Evolutionary conservation across 2,797 vertebrate species (phyloP), one percentile per base, ranked within the genome.

Genomic region (Capromys pilorides): DNA sequence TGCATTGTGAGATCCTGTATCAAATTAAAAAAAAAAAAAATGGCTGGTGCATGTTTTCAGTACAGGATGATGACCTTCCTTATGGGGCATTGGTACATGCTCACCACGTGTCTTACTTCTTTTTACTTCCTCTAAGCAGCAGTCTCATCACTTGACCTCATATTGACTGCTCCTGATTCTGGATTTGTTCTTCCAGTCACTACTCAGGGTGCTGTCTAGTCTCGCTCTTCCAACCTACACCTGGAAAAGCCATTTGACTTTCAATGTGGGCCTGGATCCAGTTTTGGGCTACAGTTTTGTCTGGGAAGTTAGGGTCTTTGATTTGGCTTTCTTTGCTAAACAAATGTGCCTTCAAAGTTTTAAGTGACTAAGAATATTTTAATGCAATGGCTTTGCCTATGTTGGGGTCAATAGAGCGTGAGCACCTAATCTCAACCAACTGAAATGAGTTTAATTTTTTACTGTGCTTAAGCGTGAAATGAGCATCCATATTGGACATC

Each of bases 321-420:
- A 78, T 6, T 36, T 12, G 71, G 22, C 21, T 89, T 36, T 39
- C 16, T 93, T 81, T 90, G 39, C 45, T 83, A 89, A 95, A 89
- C 59, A 88, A 94, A 95, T 18, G 36, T 33, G 12, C 7, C n/a
- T 89, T 93, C n/a, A 59, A 33, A 67, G n/a, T 73, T 91, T 94
- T 92, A 94, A 94, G 49, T 71, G 86, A 82, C 9, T 57, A 71
- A 90, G 61, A 86, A 77, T 82, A 78, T 91, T 88, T 22, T 36
- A 66, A 93, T 3, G 57, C 6, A 24, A 88, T 95, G 84, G n/a
- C 66, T 83, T 82, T 75, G 80, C 82, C 84, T 91, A n/a, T 88
- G 66, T 86, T 86, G 62, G 62, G 33, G 18, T 51, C 79, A 36
- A 82, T 8, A 83, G 45, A 81, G 28, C 28, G 86, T 39, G 28